Evolutionary conservation across 2,113 vertebrate genomes (phyloP).

Genomic region (Campylomormyrus tamandua): DNA sequence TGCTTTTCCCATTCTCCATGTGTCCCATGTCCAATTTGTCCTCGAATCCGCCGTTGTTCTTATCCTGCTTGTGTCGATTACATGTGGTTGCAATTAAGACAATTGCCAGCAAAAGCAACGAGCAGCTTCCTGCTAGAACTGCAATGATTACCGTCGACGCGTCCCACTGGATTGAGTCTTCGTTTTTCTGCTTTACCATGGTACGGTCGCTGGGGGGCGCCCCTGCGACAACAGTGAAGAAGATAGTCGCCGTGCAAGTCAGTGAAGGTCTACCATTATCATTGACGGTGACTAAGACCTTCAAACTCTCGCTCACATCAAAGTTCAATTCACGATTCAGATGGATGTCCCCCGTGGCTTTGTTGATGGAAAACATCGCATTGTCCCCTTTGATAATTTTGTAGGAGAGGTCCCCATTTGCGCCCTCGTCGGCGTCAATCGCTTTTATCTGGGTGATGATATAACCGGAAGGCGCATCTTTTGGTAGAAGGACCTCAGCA

Average conservation of each 20-base stretch:
- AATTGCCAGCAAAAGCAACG: constrained; percentile 87
- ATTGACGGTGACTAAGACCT: constrained; percentile 71
- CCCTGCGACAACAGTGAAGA: constrained; percentile 72
- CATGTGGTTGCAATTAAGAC: constrained; percentile 93
- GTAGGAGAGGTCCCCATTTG: constrained; percentile 76
- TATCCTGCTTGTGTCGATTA: constrained; percentile 76
- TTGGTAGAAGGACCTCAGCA: constrained; percentile 71
- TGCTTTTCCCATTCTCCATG: constrained; percentile 66
- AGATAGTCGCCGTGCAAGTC: constrained; percentile 71
- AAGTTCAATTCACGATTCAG: constrained; percentile 75
- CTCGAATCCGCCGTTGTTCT: constrained; percentile 54
- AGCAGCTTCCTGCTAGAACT: constrained; percentile 89
- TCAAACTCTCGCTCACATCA: constrained; percentile 72
- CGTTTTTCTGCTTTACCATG: constrained; percentile 51
- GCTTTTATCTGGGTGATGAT: constrained; percentile 78
- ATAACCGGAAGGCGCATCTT: constrained; percentile 69
- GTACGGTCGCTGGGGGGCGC: constrained; percentile 66
- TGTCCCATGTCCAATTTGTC: constrained; percentile 61
- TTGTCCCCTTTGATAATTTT: constrained; percentile 60
- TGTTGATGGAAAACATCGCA: constrained; percentile 73
- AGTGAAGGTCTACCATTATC: constrained; percentile 81
- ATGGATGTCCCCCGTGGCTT: constrained; percentile 77
- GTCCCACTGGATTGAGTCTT: constrained; percentile 72
- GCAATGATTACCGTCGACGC: constrained; percentile 88
- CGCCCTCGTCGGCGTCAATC: constrained; percentile 79